A percentile compares a stretch with the other conserved stretches of the same genome.
phyloP scores from a whole-genome alignment of 2,797 vertebrate genomes.

The Ptychobarbus kaznakovi region DNA sequence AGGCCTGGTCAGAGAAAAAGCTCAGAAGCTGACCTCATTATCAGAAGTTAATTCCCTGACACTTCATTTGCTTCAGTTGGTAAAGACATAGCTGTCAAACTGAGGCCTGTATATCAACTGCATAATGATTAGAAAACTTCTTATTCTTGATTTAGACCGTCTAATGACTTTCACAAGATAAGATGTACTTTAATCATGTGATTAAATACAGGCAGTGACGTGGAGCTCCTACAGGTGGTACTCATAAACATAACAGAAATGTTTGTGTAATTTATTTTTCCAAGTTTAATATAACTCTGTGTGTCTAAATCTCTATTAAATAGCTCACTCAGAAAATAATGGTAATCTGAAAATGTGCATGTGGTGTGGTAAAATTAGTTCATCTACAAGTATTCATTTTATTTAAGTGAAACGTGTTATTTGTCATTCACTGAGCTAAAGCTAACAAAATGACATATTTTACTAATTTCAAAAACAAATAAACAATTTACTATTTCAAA shows the following conservation, averaged over 20 bases:
- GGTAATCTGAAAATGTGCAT: not conserved
- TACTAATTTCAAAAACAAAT: not conserved
- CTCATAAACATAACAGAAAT: not conserved
- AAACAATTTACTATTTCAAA: not conserved
- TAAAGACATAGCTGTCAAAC: slow-evolving; percentile 28
- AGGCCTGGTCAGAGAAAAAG: not conserved
- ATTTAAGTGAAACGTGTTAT: not conserved
- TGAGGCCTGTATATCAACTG: not conserved
- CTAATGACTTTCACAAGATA: not conserved
- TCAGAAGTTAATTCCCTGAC: slow-evolving; percentile 24
- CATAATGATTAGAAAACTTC: not conserved
- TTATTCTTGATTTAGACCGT: not conserved
- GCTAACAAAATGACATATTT: not conserved
- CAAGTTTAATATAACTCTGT: not conserved
- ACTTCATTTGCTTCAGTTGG: slow-evolving; percentile 17
- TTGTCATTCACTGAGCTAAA: not conserved
- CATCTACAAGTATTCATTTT: not conserved
- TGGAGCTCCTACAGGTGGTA: not conserved
- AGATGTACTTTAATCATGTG: not conserved
- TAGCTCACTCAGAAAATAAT: not conserved
- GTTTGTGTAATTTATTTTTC: not conserved
- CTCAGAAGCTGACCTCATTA: slow-evolving; percentile 54
- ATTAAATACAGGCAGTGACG: not conserved
- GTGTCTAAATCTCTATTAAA: not conserved
- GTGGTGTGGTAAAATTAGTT: not conserved